Conservation (phyloP, 2,888 invertebrate species). For the Malacosoma neustria region DNA sequence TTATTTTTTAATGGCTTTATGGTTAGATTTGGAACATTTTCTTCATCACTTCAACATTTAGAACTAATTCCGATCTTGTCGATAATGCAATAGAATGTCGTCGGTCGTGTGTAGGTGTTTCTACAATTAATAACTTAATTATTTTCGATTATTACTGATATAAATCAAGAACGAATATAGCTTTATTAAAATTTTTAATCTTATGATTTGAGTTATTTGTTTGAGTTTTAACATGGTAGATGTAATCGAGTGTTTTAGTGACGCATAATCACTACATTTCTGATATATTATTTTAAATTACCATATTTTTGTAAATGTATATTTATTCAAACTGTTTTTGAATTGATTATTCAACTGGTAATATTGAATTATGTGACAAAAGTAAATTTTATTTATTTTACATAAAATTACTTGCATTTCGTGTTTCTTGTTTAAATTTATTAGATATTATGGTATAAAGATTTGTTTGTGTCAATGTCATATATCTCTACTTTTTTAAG, state of each 20-base stretch:
- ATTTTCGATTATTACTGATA: conserved; percentile 6
- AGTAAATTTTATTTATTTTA: too few relatives aligned
- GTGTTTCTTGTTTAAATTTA: too few relatives aligned
- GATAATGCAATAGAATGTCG: conserved; percentile 24
- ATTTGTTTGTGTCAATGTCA: too few relatives aligned
- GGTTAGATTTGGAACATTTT: conserved; percentile 39
- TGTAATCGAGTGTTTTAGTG: background rate
- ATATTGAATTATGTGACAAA: too few relatives aligned
- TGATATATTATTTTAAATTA: background rate
- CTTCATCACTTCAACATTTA: conserved; percentile 39
- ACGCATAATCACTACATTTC: background rate
- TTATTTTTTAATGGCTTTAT: conserved; percentile 48
- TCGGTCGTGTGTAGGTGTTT: conserved; percentile 19
- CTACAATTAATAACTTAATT: background rate
- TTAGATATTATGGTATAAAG: too few relatives aligned
- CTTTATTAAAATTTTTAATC: conserved; percentile 6
- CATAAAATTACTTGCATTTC: too few relatives aligned
- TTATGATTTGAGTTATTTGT: background rate
- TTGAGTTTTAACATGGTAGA: background rate
- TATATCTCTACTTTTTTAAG: too few relatives aligned
- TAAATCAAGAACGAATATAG: conserved; percentile 6
- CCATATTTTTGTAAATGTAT: background rate
- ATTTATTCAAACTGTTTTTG: background rate
- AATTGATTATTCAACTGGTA: too few relatives aligned
- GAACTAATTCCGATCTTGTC: conserved; percentile 23